Evolutionary conservation across 2,797 vertebrate genomes (phyloP).

Genomic region (Hoplostethus mediterraneus): DNA sequence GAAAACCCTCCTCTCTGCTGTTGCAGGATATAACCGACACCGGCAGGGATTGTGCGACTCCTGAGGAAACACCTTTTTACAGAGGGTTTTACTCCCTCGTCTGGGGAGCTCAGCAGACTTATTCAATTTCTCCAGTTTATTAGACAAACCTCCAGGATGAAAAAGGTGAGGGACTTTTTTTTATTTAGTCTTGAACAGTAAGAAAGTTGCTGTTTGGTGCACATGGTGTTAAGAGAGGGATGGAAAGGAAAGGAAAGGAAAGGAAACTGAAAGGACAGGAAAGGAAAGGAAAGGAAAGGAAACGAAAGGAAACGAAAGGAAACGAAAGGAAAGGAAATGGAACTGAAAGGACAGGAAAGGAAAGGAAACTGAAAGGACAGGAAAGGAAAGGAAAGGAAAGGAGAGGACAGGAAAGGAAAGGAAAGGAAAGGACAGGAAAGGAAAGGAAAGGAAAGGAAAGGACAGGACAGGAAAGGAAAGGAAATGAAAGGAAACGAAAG

Average conservation of each 20-base stretch:
- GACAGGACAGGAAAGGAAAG: no score
- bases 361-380: neutral
- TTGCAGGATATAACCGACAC: conserved; percentile 12
- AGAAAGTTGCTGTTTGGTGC: no score
- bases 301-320: neutral
- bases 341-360: neutral
- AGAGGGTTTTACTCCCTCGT: conserved; percentile 30
- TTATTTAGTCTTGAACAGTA: no score
- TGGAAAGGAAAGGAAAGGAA: neutral
- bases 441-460: no score
- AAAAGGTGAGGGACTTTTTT: neutral
- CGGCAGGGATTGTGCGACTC: conserved; percentile 26
- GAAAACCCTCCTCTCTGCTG: neutral
- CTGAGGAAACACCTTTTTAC: conserved; percentile 39
- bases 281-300: neutral
- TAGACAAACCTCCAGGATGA: conserved; percentile 20
- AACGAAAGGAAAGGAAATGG: neutral
- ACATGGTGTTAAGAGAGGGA: no score
- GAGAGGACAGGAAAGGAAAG: no score
- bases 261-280: no score
- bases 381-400: neutral
- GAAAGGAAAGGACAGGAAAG: no score
- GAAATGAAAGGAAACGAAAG: no score
- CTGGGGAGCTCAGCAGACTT: conserved; percentile 24
- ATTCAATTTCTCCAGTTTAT: conserved; percentile 31